These are phyloP conservation scores for Rhamphomyia laevipes DNA, from an alignment of 2,888 invertebrate species.

Conservation along the genomic window DNA sequence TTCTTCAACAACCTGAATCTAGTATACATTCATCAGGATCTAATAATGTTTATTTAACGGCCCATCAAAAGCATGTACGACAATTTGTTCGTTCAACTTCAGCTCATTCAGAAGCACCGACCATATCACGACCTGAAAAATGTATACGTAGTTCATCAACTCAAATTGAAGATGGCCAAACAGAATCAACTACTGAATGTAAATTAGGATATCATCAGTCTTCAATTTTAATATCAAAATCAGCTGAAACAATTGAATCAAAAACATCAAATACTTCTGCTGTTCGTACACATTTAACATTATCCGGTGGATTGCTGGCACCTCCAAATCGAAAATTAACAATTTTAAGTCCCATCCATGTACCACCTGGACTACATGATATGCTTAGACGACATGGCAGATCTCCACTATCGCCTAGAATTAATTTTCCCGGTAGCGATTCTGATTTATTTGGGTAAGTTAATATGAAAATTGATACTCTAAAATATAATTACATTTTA, in stretches of 20 bases:
- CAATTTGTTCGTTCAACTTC: slow-evolving; percentile 38
- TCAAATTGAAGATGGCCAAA: slow-evolving; percentile 32
- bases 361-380: slow-evolving; percentile 47
- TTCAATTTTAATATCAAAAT: slow-evolving; percentile 36
- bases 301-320: slow-evolving; percentile 35
- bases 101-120: slow-evolving; percentile 34
- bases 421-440: slow-evolving; percentile 37
- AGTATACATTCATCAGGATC: slow-evolving; percentile 20
- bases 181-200: slow-evolving; percentile 10
- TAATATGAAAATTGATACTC: background rate
- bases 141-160: slow-evolving; percentile 36
- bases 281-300: slow-evolving; percentile 35
- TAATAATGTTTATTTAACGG: slow-evolving; percentile 28
- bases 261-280: slow-evolving; percentile 19
- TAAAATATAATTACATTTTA: too few relatives aligned
- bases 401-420: slow-evolving; percentile 35
- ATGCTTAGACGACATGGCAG: slow-evolving; percentile 34
- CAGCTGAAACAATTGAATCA: slow-evolving; percentile 35
- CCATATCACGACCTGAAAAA: slow-evolving; percentile 27
- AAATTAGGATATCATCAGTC: slow-evolving; percentile 34
- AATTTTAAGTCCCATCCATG: slow-evolving; percentile 65
- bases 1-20: slow-evolving; percentile 34
- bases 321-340: slow-evolving; percentile 50
- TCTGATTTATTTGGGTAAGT: slow-evolving; percentile 37
- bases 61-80: slow-evolving; percentile 37